Conservation (phyloP, 2,888 invertebrate genomes). For the Spialia ferax region DNA sequence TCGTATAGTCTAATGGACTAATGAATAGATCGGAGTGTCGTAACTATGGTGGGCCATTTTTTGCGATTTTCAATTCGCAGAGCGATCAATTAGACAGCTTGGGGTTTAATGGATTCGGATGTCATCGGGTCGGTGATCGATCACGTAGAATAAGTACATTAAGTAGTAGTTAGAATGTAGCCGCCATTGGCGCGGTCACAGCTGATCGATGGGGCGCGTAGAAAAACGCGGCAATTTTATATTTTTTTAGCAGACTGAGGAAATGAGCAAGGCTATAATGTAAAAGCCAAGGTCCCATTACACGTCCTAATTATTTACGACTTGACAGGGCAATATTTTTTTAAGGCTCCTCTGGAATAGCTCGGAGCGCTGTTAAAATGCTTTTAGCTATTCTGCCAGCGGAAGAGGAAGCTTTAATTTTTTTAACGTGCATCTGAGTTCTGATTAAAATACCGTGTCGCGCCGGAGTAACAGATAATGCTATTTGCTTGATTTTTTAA, state of each 20-base stretch:
- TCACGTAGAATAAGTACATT: constrained; percentile 78
- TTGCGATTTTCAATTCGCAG: constrained; percentile 77
- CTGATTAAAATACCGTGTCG: constrained; percentile 40
- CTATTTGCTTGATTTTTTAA: constrained; percentile 39
- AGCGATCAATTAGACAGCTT: constrained; percentile 78
- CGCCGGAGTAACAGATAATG: constrained; percentile 31
- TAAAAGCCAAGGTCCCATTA: constrained; percentile 40
- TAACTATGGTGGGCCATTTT: constrained; percentile 56
- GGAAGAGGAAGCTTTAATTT: constrained; percentile 35
- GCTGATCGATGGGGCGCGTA: constrained; percentile 67
- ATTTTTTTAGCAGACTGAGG: constrained; percentile 36
- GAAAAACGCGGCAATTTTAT: constrained; percentile 42
- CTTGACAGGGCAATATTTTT: constrained; percentile 41
- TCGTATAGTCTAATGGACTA: no score
- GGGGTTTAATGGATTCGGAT: constrained; percentile 80
- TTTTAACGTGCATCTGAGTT: constrained; percentile 38
- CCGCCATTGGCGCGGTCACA: constrained; percentile 54
- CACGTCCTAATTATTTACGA: constrained; percentile 41
- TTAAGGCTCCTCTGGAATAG: constrained; percentile 40
- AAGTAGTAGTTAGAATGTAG: constrained; percentile 70
- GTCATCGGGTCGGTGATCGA: constrained; percentile 75
- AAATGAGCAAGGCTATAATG: constrained; percentile 39
- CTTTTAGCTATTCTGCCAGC: constrained; percentile 40
- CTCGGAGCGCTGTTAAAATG: constrained; percentile 38
- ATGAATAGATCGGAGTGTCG: constrained; percentile 37